Evolutionary conservation across 1,140 invertebrate species (phyloP).

Genomic region (Drosophila quadrilineata): DNA sequence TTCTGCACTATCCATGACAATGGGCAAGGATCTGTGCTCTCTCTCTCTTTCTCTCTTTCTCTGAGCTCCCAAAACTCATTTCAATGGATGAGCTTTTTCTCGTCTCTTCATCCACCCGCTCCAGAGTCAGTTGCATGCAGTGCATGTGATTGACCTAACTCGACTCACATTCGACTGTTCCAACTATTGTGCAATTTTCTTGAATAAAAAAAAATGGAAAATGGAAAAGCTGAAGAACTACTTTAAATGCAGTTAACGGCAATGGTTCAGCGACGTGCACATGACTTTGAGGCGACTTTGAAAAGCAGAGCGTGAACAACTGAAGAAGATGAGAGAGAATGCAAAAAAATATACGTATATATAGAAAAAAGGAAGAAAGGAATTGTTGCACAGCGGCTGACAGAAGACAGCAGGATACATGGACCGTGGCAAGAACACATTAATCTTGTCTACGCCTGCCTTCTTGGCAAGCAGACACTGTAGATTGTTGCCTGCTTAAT

Average conservation of each 20-base stretch:
- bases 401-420: slow-evolving; percentile 28
- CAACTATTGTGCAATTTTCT: slow-evolving; percentile 34
- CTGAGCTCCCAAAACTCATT: slow-evolving; percentile 1
- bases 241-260: slow-evolving; percentile 67
- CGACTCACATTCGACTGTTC: slow-evolving; percentile 7
- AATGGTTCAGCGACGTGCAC: slow-evolving; percentile 53
- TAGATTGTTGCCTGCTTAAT: slow-evolving; percentile 53
- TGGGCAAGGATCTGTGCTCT: too few relatives aligned
- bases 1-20: slow-evolving; percentile 4
- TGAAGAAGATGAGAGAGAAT: too few relatives aligned
- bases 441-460: slow-evolving; percentile 62
- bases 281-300: slow-evolving; percentile 77
- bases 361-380: neutral
- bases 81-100: neutral
- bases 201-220: slow-evolving; percentile 15
- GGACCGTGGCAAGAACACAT: slow-evolving; percentile 46
- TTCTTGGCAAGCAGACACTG: slow-evolving; percentile 41
- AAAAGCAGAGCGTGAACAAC: neutral
- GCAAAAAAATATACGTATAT: too few relatives aligned
- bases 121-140: slow-evolving; percentile 9
- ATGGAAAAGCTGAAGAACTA: slow-evolving; percentile 36
- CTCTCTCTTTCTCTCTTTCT: too few relatives aligned
- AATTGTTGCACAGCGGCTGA: slow-evolving; percentile 3
- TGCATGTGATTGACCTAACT: slow-evolving; percentile 64
- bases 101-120: neutral